Conservation (phyloP, 1,140 invertebrate genomes). For the Danaus plexippus region DNA sequence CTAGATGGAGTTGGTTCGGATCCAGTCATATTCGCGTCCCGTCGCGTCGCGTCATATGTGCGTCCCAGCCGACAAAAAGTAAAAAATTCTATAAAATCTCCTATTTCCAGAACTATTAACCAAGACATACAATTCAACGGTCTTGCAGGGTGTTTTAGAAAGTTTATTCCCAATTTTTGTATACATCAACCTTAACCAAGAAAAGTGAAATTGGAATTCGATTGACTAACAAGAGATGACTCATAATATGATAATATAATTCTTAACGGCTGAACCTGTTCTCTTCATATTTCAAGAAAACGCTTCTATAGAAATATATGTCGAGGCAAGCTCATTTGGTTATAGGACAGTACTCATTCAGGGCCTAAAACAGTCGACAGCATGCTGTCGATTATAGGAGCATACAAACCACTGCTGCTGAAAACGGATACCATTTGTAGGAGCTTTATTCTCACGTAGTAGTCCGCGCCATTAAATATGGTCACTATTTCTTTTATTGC, state of each 20-base stretch:
- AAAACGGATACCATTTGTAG: constrained; percentile 10
- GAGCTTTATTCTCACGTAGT: constrained; percentile 20
- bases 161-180: constrained; percentile 38
- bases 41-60: too few species aligned
- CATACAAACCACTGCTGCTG: constrained; percentile 15
- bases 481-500: constrained; percentile 13
- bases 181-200: constrained; percentile 32
- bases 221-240: constrained; percentile 12
- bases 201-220: constrained; percentile 27
- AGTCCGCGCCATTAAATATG: constrained; percentile 6
- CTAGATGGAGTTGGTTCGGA: too few species aligned
- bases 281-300: constrained; percentile 9
- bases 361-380: too few species aligned
- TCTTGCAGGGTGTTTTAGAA: constrained; percentile 37
- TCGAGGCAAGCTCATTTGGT: constrained; percentile 1
- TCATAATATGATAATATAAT: constrained; percentile 15
- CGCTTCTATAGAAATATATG: neutral
- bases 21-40: neutral
- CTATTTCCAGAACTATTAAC: constrained; percentile 14
- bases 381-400: constrained; percentile 18
- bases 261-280: constrained; percentile 26
- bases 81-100: constrained; percentile 16
- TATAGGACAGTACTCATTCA: too few species aligned
- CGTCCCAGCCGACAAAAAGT: constrained; percentile 15
- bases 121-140: constrained; percentile 23